These are phyloP conservation scores for Sceloporus tristichus DNA, from an alignment of 2,113 vertebrate species.

Conservation along the genomic window DNA sequence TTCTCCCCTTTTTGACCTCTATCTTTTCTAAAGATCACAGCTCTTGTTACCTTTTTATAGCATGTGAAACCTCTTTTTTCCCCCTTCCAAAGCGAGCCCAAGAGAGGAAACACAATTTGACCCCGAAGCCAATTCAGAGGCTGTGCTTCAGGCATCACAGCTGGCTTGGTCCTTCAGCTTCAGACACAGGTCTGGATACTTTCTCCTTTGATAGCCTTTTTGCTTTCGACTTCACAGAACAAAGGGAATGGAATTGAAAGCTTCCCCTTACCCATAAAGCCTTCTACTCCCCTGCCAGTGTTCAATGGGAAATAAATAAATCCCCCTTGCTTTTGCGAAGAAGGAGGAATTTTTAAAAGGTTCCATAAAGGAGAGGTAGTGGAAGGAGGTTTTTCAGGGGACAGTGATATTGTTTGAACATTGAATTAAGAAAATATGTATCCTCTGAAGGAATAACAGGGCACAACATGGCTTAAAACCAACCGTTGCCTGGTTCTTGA, in stretches of 20 bases:
- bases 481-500: slow-evolving; percentile 46
- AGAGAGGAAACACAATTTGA: neutral
- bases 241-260: slow-evolving; percentile 15
- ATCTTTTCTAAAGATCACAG: slow-evolving; percentile 16
- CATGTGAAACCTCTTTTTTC: neutral
- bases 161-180: neutral
- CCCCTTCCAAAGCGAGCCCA: neutral
- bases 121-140: neutral
- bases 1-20: neutral
- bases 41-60: neutral
- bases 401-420: slow-evolving; percentile 6
- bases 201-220: slow-evolving; percentile 41
- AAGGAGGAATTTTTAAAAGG: neutral
- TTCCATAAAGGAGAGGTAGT: neutral
- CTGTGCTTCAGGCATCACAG: slow-evolving; percentile 19
- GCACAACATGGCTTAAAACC: slow-evolving; percentile 39
- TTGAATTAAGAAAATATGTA: neutral
- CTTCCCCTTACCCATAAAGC: rapidly evolving
- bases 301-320: slow-evolving; percentile 10
- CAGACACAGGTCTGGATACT: neutral
- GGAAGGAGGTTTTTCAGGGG: slow-evolving; percentile 5
- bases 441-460: slow-evolving; percentile 18
- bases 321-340: neutral
- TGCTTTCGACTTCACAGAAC: slow-evolving; percentile 19
- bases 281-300: neutral